A percentile compares a stretch with the other conserved stretches of the same genome.
Evolutionary conservation across 2,113 vertebrate genomes (phyloP).

Genomic region (Macquaria australasica): DNA sequence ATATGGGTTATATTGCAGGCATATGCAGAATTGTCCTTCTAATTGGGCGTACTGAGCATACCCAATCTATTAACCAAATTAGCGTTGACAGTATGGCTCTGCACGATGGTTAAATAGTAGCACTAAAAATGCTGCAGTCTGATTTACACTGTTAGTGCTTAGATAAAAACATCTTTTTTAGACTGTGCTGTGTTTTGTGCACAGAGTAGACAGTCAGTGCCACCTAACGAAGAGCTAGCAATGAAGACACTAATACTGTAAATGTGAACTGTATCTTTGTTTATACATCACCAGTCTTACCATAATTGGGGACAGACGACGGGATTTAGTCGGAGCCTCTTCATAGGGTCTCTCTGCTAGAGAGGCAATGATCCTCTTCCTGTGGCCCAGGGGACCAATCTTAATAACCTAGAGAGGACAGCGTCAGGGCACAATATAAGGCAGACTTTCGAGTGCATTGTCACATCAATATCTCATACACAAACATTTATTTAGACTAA

Average conservation of each 20-base stretch:
- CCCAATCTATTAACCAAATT: slow-evolving; percentile 41
- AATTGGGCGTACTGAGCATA: slow-evolving; percentile 38
- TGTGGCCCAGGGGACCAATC: slow-evolving; percentile 94
- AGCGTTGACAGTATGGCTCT: slow-evolving; percentile 33
- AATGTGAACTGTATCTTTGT: background rate
- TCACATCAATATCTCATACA: slow-evolving; percentile 39
- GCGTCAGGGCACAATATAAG: slow-evolving; percentile 33
- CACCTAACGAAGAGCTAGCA: background rate
- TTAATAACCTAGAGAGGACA: slow-evolving; percentile 90
- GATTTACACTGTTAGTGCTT: slow-evolving; percentile 2
- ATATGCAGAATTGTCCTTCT: slow-evolving; percentile 16
- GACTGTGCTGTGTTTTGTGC: background rate
- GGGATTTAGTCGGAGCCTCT: slow-evolving; percentile 95
- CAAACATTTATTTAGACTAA: slow-evolving; percentile 34
- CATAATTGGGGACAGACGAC: slow-evolving; percentile 93
- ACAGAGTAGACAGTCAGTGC: background rate
- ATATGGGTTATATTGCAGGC: slow-evolving; percentile 18
- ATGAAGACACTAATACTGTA: background rate
- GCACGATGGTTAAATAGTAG: slow-evolving; percentile 22
- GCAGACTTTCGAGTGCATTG: slow-evolving; percentile 19
- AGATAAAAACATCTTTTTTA: background rate
- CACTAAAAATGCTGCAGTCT: slow-evolving; percentile 18
- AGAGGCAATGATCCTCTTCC: slow-evolving; percentile 96
- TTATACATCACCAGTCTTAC: slow-evolving; percentile 82
- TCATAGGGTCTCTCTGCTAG: slow-evolving; percentile 95